Evolutionary conservation across 2,797 vertebrate species (phyloP), one percentile per base, ranked within the genome.

Genomic region (Onychomys leucogaster): DNA sequence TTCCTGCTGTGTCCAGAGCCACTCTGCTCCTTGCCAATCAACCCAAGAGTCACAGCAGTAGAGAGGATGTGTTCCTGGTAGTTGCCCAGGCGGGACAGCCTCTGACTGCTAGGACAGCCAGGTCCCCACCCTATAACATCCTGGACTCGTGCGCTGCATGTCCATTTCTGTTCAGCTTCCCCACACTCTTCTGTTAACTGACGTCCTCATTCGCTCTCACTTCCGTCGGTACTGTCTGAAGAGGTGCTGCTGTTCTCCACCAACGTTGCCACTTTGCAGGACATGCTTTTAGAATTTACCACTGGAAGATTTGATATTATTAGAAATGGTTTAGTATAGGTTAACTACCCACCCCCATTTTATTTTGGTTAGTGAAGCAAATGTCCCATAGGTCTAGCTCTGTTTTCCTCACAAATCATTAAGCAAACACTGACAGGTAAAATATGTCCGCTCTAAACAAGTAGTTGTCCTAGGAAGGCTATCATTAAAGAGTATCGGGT

Each of bases 161-260:
- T 43, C 57, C 17, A 1, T 29, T 34, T 49, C 0, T 21, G 32
- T 9, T 14, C 61, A 9, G 46, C 37, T 52, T 0, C 34, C 17
- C 8, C 69, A 13, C 8, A 13, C 8, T 37, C 23, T 12, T 49
- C 75, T 3, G 13, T 29, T 19, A 13, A 7, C 2, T 7, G 6
- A 37, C 34, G 0, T 3, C 2, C 89, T 96, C 93, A 98, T 0
- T 98, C 98, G 1, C 98, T 98, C 5, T 98, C 98, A 49, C 97
- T 97, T 6, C 37, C 95, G 0, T 96, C 97, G 3, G 95, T 87
- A 1, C 93, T 89, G 65, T 96, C 89, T 0, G 96, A 98, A 29
- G 87, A 91, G 0, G n/a, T 69, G 10, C 96, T 83, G 67, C 88
- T 63, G 73, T 37, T 65, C 14, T 98, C 97, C 37, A 67, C 82